A percentile compares a stretch with the other conserved stretches of the same genome.
Evolutionary conservation across 2,797 vertebrate genomes (phyloP).

Genomic region (Cynodonichthys magdalenae): DNA sequence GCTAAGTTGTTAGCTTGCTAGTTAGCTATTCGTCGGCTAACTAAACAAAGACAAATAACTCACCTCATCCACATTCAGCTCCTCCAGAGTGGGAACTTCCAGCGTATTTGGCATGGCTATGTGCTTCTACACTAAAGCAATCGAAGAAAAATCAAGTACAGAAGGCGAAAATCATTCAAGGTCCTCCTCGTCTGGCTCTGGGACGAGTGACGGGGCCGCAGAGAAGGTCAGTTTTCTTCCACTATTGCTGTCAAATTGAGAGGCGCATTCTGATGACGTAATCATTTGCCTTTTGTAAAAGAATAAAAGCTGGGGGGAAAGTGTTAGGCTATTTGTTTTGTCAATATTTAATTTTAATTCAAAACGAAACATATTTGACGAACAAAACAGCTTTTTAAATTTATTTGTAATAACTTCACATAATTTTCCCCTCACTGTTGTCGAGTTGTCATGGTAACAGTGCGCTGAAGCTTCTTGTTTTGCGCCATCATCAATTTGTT

Average conservation of each 20-base stretch:
- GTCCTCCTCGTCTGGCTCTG: conserved; percentile 67
- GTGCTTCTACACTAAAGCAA: conserved; percentile 12
- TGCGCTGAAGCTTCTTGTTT: background rate
- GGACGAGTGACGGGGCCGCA: conserved; percentile 30
- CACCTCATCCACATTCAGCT: conserved; percentile 91
- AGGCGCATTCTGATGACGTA: conserved; percentile 58
- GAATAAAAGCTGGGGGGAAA: too few species aligned
- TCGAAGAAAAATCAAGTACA: conserved; percentile 18
- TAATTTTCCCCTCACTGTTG: background rate
- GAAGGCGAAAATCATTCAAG: conserved; percentile 58
- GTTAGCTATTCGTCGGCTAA: conserved; percentile 34
- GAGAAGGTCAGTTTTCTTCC: conserved; percentile 80
- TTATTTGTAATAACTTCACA: background rate
- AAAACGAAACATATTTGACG: background rate
- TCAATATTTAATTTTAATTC: background rate
- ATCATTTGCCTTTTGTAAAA: conserved; percentile 20
- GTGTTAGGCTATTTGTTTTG: background rate
- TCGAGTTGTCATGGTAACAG: conserved; percentile 66
- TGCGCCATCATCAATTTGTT: too few species aligned
- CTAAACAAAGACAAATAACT: conserved; percentile 46
- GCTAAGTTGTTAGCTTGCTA: conserved; percentile 41
- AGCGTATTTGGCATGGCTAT: conserved; percentile 82
- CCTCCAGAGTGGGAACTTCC: conserved; percentile 84
- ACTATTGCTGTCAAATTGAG: conserved; percentile 42
- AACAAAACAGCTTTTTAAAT: background rate